phyloP scores from a whole-genome alignment of 2,113 vertebrate species.

The Montifringilla adamsi region DNA sequence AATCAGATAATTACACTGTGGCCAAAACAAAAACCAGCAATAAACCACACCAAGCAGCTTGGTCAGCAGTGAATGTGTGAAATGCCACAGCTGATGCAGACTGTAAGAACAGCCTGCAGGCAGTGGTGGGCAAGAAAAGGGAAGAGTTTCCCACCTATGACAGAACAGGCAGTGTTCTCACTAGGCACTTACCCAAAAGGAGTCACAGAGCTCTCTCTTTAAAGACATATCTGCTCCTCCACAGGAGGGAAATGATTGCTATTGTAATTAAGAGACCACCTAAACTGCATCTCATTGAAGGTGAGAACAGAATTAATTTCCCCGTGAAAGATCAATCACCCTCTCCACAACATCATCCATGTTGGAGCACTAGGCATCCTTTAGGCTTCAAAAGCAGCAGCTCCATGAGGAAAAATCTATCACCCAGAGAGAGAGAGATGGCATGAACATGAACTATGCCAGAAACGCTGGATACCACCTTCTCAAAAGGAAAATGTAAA shows the following conservation, averaged over 20 bases:
- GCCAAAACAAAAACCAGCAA: neutral
- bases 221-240: neutral
- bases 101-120: neutral
- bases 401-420: neutral
- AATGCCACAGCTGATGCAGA: neutral
- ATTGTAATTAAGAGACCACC: neutral
- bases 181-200: neutral
- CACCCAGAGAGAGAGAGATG: neutral
- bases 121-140: neutral
- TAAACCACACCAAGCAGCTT: neutral
- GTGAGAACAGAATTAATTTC: neutral
- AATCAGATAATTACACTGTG: neutral
- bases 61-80: neutral
- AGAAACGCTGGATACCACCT: neutral
- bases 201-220: neutral
- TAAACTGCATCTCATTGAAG: neutral
- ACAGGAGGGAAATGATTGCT: neutral
- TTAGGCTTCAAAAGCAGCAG: neutral
- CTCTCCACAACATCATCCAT: neutral
- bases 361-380: neutral
- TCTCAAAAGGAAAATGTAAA: neutral
- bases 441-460: no score
- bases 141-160: neutral
- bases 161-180: neutral
- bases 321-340: accelerated